Evolutionary conservation across 2,888 invertebrate species (phyloP).

Genomic region (Plagodis dolabraria): DNA sequence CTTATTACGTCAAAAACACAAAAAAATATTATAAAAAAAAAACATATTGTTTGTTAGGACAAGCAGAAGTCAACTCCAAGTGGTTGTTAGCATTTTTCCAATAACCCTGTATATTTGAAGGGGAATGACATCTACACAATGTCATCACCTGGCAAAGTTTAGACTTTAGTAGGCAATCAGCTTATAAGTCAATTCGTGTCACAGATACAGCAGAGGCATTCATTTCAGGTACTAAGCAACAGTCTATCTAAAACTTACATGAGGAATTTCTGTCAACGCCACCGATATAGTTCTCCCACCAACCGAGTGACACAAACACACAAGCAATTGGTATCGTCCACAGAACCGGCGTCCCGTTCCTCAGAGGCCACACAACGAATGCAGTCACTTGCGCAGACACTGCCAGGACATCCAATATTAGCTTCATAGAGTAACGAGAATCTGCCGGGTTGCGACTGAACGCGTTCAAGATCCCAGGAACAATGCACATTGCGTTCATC

Average conservation of each 20-base stretch:
- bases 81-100: too few species aligned
- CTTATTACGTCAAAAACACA: too few species aligned
- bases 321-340: conserved; percentile 88
- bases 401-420: conserved; percentile 85
- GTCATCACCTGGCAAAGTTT: too few species aligned
- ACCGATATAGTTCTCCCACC: conserved; percentile 93
- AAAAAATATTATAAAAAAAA: too few species aligned
- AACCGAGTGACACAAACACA: conserved; percentile 89
- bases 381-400: conserved; percentile 87
- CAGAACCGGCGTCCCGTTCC: conserved; percentile 73
- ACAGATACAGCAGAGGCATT: too few species aligned
- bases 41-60: too few species aligned
- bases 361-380: conserved; percentile 88
- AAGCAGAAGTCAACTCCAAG: too few species aligned
- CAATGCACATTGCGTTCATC: conserved; percentile 92
- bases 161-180: too few species aligned
- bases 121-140: too few species aligned
- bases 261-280: conserved; percentile 56
- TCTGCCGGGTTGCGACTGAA: conserved; percentile 67
- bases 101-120: too few species aligned
- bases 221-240: too few species aligned
- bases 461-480: conserved; percentile 91
- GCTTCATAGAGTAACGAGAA: conserved; percentile 61
- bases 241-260: conserved; percentile 44
- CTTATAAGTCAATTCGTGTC: too few species aligned